Evolutionary conservation across 1,140 invertebrate genomes (phyloP).

Genomic region (Ceratina japonica): DNA sequence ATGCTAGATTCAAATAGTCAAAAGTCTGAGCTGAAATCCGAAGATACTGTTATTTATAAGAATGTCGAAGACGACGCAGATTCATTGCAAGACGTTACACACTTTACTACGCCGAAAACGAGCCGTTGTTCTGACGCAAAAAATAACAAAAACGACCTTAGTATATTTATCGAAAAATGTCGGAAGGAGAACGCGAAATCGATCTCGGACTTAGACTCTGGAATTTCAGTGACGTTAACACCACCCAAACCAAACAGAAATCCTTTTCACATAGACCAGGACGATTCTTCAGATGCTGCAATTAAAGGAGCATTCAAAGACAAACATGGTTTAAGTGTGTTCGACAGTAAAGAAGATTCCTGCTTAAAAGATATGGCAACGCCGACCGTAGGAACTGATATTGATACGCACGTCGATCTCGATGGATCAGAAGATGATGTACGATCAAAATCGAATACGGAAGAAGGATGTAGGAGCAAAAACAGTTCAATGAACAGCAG

Average conservation of each 20-base stretch:
- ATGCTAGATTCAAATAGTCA: background rate
- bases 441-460: background rate
- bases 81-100: background rate
- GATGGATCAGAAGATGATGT: background rate
- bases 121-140: background rate
- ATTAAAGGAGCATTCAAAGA: conserved; percentile 7
- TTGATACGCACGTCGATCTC: background rate
- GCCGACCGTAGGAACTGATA: background rate
- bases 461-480: background rate
- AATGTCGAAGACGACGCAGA: background rate
- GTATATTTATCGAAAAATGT: conserved; percentile 67
- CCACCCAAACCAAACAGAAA: conserved; percentile 50
- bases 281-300: conserved; percentile 16
- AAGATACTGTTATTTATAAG: background rate
- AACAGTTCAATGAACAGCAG: background rate
- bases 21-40: background rate
- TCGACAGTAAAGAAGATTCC: background rate
- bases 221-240: conserved; percentile 49
- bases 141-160: conserved; percentile 63
- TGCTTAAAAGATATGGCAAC: background rate
- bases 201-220: conserved; percentile 57
- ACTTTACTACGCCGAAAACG: conserved; percentile 15
- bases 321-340: conserved; percentile 7
- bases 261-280: conserved; percentile 59
- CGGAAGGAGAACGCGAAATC: conserved; percentile 57